Evolutionary conservation across 2,888 invertebrate species (phyloP).

Genomic region (Junonia oenone): DNA sequence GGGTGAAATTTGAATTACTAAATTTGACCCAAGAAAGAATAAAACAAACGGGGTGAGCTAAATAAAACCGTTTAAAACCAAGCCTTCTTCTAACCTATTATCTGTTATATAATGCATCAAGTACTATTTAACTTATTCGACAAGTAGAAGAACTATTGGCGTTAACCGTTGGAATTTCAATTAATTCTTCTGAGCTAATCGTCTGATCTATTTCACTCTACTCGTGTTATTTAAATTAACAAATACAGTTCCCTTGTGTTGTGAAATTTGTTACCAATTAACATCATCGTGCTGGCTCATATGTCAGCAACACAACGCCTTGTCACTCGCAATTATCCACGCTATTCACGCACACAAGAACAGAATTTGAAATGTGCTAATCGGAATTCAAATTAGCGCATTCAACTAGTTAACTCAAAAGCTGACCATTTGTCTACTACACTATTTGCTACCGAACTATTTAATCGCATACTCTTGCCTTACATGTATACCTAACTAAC

Average conservation of each 20-base stretch:
- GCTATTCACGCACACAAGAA: not conserved
- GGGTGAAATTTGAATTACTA: too few species aligned
- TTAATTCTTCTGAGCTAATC: not conserved
- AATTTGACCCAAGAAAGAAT: too few species aligned
- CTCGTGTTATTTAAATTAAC: not conserved
- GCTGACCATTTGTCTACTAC: constrained; percentile 47
- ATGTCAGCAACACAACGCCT: not conserved
- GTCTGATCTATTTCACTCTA: not conserved
- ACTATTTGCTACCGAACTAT: constrained; percentile 52
- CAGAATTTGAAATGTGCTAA: constrained; percentile 30
- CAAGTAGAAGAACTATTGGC: not conserved
- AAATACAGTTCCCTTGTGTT: not conserved
- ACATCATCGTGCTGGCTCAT: not conserved
- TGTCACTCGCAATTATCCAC: not conserved
- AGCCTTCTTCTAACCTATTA: too few species aligned
- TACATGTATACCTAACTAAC: too few species aligned
- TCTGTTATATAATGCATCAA: not conserved
- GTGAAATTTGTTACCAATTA: not conserved
- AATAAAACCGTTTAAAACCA: too few species aligned
- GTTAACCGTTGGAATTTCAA: not conserved
- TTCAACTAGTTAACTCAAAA: constrained; percentile 49
- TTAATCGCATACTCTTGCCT: constrained; percentile 36
- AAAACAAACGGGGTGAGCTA: too few species aligned
- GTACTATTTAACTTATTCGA: not conserved
- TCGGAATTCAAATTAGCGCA: constrained; percentile 60